These are phyloP conservation scores for Onthophagus sagittarius DNA, from an alignment of 2,888 invertebrate genomes.

Conservation along the genomic window DNA sequence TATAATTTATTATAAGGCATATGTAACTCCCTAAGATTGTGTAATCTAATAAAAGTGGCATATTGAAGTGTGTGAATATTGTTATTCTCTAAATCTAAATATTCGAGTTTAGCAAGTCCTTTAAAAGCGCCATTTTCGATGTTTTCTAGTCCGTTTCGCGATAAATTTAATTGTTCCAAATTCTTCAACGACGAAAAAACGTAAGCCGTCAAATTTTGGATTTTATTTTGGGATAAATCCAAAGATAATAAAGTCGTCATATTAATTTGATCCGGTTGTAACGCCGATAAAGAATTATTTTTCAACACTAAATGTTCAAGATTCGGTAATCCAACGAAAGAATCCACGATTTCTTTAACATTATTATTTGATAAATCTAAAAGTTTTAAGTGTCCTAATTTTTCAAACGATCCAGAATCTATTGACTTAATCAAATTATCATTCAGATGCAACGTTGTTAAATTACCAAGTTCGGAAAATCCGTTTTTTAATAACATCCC, in stretches of 20 bases:
- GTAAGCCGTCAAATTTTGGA: slow-evolving; percentile 30
- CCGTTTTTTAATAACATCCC: slow-evolving; percentile 37
- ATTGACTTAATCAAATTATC: slow-evolving; percentile 39
- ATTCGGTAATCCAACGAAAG: slow-evolving; percentile 28
- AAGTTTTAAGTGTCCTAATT: slow-evolving; percentile 35
- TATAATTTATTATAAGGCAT: slow-evolving; percentile 39
- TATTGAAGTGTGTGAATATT: slow-evolving; percentile 34
- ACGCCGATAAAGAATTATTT: slow-evolving; percentile 34
- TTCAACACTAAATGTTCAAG: slow-evolving; percentile 37
- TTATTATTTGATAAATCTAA: slow-evolving; percentile 40
- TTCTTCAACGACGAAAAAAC: slow-evolving; percentile 32
- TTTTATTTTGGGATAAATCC: slow-evolving; percentile 37
- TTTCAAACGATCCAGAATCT: slow-evolving; percentile 37
- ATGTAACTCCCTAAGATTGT: slow-evolving; percentile 35
- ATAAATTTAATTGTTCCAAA: slow-evolving; percentile 36
- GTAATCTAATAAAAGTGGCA: slow-evolving; percentile 35
- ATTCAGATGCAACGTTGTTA: slow-evolving; percentile 36
- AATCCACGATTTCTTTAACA: slow-evolving; percentile 32
- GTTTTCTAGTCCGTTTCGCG: slow-evolving; percentile 35
- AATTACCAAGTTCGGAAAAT: slow-evolving; percentile 39
- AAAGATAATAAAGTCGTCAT: slow-evolving; percentile 37
- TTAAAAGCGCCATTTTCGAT: slow-evolving; percentile 36
- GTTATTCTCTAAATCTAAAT: slow-evolving; percentile 39
- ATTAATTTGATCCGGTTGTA: slow-evolving; percentile 36
- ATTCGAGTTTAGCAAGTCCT: slow-evolving; percentile 38